Evolutionary conservation across 2,113 vertebrate genomes (phyloP).

Genomic region (Murina feae): DNA sequence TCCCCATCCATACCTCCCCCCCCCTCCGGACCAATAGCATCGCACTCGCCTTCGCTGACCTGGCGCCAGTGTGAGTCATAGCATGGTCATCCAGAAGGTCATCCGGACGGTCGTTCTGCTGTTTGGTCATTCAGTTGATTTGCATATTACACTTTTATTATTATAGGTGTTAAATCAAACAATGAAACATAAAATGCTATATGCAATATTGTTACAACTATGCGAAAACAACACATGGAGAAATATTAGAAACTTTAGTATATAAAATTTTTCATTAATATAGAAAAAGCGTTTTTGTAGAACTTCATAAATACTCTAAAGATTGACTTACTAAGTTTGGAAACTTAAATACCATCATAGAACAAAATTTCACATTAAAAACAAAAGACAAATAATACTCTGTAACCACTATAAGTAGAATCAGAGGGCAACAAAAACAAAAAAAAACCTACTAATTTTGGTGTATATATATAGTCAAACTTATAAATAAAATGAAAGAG

Average conservation of each 20-base stretch:
- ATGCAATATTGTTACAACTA: background rate
- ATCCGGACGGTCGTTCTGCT: no score
- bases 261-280: background rate
- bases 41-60: no score
- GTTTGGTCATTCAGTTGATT: no score
- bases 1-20: no score
- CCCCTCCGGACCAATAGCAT: no score
- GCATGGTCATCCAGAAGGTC: no score
- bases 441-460: background rate
- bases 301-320: background rate
- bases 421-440: background rate
- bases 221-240: background rate
- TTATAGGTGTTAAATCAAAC: background rate
- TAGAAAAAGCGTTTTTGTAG: background rate
- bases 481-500: background rate
- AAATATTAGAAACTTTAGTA: background rate
- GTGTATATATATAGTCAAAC: background rate
- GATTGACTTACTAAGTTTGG: background rate
- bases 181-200: background rate
- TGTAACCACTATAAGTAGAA: background rate
- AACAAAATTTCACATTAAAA: background rate
- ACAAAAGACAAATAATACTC: background rate
- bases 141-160: no score
- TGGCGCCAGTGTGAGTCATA: no score
- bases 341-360: background rate